These are phyloP conservation scores for Drosophila meridionalis DNA, from an alignment of 2,888 invertebrate species.

Conservation along the genomic window DNA sequence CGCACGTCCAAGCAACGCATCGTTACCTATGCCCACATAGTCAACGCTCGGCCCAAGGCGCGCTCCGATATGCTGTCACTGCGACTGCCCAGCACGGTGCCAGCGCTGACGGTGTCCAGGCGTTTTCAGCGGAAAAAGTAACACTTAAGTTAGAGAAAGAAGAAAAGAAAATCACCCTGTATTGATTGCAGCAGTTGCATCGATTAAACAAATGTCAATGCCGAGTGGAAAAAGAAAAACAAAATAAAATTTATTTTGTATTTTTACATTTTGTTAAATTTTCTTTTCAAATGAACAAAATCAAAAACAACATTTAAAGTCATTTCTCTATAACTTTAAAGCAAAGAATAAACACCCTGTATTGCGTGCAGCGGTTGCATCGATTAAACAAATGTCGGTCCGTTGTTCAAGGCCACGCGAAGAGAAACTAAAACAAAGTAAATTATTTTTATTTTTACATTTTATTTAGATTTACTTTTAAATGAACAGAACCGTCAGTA, in stretches of 20 bases:
- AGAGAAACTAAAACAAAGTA: neutral
- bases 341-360: conserved; percentile 42
- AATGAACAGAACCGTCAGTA: conserved; percentile 46
- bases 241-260: neutral
- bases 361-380: conserved; percentile 54
- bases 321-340: too few relatives aligned
- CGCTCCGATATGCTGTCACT: conserved; percentile 65
- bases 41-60: conserved; percentile 66
- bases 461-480: conserved; percentile 50
- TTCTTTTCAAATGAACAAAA: conserved; percentile 37
- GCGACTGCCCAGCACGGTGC: conserved; percentile 74
- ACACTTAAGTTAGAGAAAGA: neutral
- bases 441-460: conserved; percentile 24
- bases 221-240: neutral
- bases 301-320: conserved; percentile 52
- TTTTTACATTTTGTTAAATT: conserved; percentile 50
- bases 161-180: conserved; percentile 42
- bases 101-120: conserved; percentile 47
- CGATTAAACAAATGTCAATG: conserved; percentile 66
- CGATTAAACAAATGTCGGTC: conserved; percentile 65
- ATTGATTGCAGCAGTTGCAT: conserved; percentile 55
- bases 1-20: conserved; percentile 74
- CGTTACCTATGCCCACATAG: conserved; percentile 75
- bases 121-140: conserved; percentile 65
- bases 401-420: neutral